These are phyloP conservation scores for Discoglossus pictus DNA, from an alignment of 2,797 vertebrate genomes.

Conservation along the genomic window DNA sequence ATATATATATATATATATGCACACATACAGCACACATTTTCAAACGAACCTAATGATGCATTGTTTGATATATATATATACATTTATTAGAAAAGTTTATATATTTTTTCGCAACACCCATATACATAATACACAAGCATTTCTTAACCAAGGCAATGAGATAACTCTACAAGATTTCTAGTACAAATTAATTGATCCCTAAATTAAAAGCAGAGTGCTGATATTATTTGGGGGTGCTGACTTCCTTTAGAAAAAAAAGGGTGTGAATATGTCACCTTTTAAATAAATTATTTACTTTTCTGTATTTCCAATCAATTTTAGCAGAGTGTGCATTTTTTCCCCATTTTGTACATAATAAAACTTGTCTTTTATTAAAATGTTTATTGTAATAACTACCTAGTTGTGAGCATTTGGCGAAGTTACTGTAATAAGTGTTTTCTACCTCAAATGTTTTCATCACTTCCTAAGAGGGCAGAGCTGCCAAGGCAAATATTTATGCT, in stretches of 20 bases:
- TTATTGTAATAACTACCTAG: constrained; percentile 76
- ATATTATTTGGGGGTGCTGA: constrained; percentile 30
- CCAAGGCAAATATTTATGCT: constrained; percentile 69
- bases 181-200: constrained; percentile 16
- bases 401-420: constrained; percentile 62
- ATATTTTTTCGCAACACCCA: too few relatives aligned
- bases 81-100: too few relatives aligned
- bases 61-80: too few relatives aligned
- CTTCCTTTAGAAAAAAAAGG: constrained; percentile 20
- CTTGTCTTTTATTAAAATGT: constrained; percentile 50
- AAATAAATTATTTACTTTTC: constrained; percentile 10
- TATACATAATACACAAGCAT: too few relatives aligned
- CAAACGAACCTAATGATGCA: too few relatives aligned
- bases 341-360: constrained; percentile 61
- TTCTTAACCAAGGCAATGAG: too few relatives aligned
- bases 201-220: constrained; percentile 32
- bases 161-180: too few relatives aligned
- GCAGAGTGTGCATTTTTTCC: constrained; percentile 24
- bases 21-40: too few relatives aligned
- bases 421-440: constrained; percentile 67
- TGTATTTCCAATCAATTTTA: constrained; percentile 4
- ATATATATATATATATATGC: too few relatives aligned
- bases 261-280: neutral
- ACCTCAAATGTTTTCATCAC: constrained; percentile 74
- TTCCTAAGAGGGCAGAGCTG: constrained; percentile 61